Evolutionary conservation across 53 echinoderm and acorn worm genomes (phyloP).

Genomic region (Actinopyga echinites): DNA sequence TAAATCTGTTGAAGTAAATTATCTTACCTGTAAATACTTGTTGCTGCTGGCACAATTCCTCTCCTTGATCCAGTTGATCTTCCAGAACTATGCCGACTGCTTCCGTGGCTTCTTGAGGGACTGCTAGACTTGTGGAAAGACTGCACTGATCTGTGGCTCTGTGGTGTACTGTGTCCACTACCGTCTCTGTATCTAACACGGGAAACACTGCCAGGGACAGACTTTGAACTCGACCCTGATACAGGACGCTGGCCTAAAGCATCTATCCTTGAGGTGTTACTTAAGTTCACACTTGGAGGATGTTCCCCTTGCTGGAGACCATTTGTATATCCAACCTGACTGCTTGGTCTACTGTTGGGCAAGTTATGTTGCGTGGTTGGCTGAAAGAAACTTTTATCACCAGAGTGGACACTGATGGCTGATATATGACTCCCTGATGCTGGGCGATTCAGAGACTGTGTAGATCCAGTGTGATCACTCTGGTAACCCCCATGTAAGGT

Average conservation of each 20-base stretch:
- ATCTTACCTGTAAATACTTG: conserved; percentile 16
- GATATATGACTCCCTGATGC: conserved; percentile 29
- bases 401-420: conserved; percentile 31
- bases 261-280: not conserved
- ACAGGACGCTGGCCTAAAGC: conserved; percentile 1
- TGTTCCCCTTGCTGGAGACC: not conserved
- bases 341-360: conserved; percentile 28
- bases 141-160: not conserved
- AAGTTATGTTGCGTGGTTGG: conserved; percentile 22
- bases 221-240: conserved; percentile 13
- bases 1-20: not conserved
- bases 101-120: not conserved
- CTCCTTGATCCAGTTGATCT: conserved; percentile 2
- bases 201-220: not conserved
- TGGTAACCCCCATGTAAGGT: not conserved
- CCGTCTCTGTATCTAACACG: not conserved
- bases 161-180: conserved; percentile 1
- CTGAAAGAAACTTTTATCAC: conserved; percentile 45
- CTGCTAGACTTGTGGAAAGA: not conserved
- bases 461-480: conserved; percentile 16
- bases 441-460: conserved; percentile 15
- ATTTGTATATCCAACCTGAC: not conserved
- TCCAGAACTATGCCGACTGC: conserved; percentile 1
- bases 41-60: conserved; percentile 9
- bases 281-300: conserved; percentile 22